phyloP scores from a whole-genome alignment of 1,140 invertebrate genomes.

The Triops cancriformis region DNA sequence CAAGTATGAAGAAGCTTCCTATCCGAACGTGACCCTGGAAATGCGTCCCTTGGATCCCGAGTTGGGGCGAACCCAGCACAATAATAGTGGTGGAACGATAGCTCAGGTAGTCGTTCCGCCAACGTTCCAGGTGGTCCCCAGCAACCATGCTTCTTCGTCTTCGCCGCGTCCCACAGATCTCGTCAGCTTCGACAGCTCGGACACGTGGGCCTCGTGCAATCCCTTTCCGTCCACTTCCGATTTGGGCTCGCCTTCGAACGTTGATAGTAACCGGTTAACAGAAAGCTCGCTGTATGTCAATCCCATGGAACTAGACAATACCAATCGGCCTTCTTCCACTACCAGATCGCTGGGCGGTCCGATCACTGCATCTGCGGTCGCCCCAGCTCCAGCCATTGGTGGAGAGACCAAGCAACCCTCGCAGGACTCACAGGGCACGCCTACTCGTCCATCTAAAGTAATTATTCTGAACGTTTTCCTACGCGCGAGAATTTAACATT shows the following conservation, averaged over 20 bases:
- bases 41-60: conserved; percentile 15
- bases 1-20: background rate
- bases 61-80: background rate
- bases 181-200: conserved; percentile 61
- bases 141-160: conserved; percentile 42
- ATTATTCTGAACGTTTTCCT: background rate
- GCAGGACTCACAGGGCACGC: background rate
- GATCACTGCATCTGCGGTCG: conserved; percentile 1
- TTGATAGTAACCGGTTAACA: conserved; percentile 29
- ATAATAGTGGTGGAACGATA: background rate
- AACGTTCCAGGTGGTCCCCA: conserved; percentile 35
- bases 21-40: background rate
- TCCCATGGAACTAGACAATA: conserved; percentile 54
- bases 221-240: conserved; percentile 72
- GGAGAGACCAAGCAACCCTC: conserved; percentile 28
- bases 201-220: conserved; percentile 91
- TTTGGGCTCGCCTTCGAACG: conserved; percentile 27
- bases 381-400: conserved; percentile 26
- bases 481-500: too few relatives aligned
- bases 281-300: conserved; percentile 71
- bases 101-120: background rate
- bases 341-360: conserved; percentile 34
- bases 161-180: conserved; percentile 44
- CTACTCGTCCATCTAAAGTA: background rate
- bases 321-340: conserved; percentile 31